Percentiles rank a stretch among this genome's conserved stretches.
Evolutionary conservation across 2,888 invertebrate genomes (phyloP).

Genomic region (Dicyrtoma fusca): DNA sequence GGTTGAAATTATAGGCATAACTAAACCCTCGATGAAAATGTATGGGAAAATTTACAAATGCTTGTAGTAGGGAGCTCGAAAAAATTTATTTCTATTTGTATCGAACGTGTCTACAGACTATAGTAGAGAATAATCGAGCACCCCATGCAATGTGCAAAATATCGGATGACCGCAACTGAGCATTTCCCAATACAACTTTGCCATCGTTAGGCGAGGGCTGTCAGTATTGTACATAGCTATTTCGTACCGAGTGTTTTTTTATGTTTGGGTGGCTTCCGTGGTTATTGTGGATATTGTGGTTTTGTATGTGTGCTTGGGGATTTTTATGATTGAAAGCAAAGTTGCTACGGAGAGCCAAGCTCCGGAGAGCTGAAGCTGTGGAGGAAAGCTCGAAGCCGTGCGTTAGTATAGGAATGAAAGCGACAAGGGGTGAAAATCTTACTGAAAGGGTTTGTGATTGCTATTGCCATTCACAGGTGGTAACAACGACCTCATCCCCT

Average conservation of each 20-base stretch:
- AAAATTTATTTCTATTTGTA: background rate
- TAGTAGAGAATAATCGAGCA: no score
- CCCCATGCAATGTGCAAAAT: background rate
- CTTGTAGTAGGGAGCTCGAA: background rate
- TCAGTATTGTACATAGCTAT: background rate
- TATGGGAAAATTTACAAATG: no score
- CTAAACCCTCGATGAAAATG: no score
- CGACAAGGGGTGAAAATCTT: conserved; percentile 54
- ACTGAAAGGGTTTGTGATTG: conserved; percentile 39
- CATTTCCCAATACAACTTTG: no score
- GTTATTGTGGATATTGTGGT: conserved; percentile 25
- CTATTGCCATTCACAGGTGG: conserved; percentile 52
- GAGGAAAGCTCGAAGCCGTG: no score
- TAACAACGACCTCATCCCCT: conserved; percentile 49
- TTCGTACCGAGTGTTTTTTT: background rate
- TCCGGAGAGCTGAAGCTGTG: no score
- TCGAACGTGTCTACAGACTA: no score
- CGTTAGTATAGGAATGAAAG: conserved; percentile 20
- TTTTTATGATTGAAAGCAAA: no score
- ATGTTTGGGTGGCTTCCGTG: conserved; percentile 16
- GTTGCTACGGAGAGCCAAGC: no score
- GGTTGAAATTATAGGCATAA: no score
- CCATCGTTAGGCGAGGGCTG: background rate
- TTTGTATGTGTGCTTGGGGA: background rate
- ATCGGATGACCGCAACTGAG: background rate